These are phyloP conservation scores for Manis javanica DNA, from an alignment of 2,797 vertebrate species.

Conservation along the genomic window DNA sequence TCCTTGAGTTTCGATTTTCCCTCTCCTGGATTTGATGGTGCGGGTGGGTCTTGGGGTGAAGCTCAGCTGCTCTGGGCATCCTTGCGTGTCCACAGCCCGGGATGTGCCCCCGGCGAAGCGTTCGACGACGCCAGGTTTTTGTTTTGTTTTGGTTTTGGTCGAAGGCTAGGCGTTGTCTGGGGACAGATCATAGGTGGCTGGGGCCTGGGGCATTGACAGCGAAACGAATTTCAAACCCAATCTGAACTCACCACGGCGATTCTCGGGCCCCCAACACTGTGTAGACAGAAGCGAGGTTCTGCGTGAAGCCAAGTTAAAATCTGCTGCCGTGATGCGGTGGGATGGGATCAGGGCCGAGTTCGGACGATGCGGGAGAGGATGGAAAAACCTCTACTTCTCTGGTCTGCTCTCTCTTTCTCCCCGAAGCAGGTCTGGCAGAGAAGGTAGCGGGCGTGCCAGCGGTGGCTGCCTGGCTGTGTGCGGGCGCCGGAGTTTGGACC, in stretches of 20 bases:
- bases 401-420: neutral
- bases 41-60: neutral
- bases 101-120: neutral
- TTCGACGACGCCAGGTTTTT: rapidly evolving
- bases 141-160: neutral
- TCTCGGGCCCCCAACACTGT: rapidly evolving
- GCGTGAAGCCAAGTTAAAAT: neutral
- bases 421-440: constrained; percentile 39
- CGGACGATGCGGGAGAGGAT: constrained; percentile 63
- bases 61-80: neutral
- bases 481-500: neutral
- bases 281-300: neutral
- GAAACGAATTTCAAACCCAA: constrained; percentile 17
- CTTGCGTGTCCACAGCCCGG: neutral
- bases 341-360: neutral
- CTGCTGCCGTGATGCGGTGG: neutral
- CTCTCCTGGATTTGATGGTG: neutral
- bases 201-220: neutral
- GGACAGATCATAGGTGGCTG: neutral
- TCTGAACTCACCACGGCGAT: neutral
- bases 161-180: neutral
- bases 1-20: neutral
- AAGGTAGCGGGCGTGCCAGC: neutral
- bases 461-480: neutral
- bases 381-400: neutral